These are phyloP conservation scores for Adelognathus sp. DNA, from an alignment of 2,888 invertebrate genomes.

Conservation along the genomic window DNA sequence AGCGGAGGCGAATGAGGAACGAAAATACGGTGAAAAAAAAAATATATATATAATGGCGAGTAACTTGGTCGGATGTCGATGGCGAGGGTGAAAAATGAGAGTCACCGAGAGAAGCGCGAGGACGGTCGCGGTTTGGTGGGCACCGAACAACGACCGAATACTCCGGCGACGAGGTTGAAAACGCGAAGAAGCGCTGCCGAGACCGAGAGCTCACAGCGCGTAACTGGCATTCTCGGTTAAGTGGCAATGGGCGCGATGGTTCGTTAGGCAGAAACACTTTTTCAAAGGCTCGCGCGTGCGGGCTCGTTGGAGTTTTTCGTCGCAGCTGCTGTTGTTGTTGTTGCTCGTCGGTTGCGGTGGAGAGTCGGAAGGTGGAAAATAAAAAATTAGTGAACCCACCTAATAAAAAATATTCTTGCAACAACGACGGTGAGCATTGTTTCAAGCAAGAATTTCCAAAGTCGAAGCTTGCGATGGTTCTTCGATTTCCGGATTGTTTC, in stretches of 20 bases:
- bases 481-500: too few species aligned
- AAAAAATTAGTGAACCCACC: too few species aligned
- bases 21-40: neutral
- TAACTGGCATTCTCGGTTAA: slow-evolving; percentile 71
- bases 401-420: too few species aligned
- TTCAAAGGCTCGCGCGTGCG: slow-evolving; percentile 70
- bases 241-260: slow-evolving; percentile 74
- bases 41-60: neutral
- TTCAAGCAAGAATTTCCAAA: too few species aligned
- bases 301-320: slow-evolving; percentile 68
- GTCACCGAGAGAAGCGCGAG: neutral
- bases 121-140: neutral
- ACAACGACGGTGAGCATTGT: too few species aligned
- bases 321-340: slow-evolving; percentile 67
- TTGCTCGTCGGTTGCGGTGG: slow-evolving; percentile 35
- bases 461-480: too few species aligned
- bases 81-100: neutral
- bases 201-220: slow-evolving; percentile 56
- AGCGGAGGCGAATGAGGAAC: neutral
- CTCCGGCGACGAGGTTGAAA: neutral
- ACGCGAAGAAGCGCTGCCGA: neutral
- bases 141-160: neutral
- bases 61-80: neutral
- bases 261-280: slow-evolving; percentile 78
- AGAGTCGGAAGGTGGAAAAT: too few species aligned